These are phyloP conservation scores for Euwallacea similis DNA, from an alignment of 1,140 invertebrate species.

Conservation along the genomic window DNA sequence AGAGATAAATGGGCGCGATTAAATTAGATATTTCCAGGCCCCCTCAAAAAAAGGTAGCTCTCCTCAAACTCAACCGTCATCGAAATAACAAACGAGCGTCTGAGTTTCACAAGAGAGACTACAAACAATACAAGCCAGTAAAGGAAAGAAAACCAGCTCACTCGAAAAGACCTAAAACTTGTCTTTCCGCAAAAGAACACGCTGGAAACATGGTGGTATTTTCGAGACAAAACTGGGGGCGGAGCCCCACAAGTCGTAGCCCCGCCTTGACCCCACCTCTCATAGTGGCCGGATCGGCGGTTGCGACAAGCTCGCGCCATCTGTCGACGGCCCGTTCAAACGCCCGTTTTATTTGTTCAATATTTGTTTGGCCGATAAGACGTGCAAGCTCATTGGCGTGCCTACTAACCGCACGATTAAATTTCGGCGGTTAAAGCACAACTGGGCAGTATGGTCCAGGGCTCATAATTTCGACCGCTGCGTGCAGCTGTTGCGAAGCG, in stretches of 20 bases:
- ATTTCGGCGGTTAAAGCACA: conserved; percentile 26
- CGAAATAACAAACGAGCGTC: conserved; percentile 35
- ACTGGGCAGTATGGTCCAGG: conserved; percentile 4
- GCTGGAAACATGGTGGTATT: conserved; percentile 50
- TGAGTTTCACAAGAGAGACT: conserved; percentile 31
- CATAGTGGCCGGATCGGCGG: background rate
- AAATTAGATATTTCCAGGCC: no score
- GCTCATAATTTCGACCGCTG: conserved; percentile 30
- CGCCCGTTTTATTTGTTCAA: conserved; percentile 50
- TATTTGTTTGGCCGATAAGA: conserved; percentile 43
- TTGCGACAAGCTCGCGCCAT: conserved; percentile 44
- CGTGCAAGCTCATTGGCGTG: background rate
- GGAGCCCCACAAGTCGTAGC: conserved; percentile 22
- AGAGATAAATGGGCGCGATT: no score
- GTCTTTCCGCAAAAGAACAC: conserved; percentile 48
- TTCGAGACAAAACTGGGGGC: conserved; percentile 28
- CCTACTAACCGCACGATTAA: conserved; percentile 20
- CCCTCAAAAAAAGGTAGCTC: no score
- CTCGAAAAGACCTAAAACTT: conserved; percentile 47
- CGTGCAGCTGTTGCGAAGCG: conserved; percentile 14
- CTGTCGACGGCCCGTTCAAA: conserved; percentile 41
- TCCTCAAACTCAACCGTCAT: conserved; percentile 16
- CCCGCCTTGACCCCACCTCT: conserved; percentile 42
- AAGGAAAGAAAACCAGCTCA: conserved; percentile 34
- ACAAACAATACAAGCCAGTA: conserved; percentile 35